Conservation (phyloP, 2,888 invertebrate species). For the Drosophila vallismaia region DNA sequence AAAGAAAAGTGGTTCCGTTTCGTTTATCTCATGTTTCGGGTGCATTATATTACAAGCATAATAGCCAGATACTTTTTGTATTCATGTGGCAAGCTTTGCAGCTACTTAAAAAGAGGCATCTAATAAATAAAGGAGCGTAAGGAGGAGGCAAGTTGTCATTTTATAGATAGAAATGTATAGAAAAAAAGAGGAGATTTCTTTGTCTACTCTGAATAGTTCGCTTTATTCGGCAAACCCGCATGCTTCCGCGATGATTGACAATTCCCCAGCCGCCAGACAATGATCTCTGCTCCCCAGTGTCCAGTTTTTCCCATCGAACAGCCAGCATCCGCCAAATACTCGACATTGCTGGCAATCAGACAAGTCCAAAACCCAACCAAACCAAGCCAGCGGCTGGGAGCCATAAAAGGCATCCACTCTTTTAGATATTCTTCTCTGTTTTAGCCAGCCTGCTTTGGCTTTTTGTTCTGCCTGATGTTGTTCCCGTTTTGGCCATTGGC, state of each 20-base stretch:
- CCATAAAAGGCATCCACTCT: conserved; percentile 62
- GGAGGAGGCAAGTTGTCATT: background rate
- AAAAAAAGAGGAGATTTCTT: background rate
- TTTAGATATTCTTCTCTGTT: conserved; percentile 34
- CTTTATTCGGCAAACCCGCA: conserved; percentile 14
- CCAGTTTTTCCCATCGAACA: conserved; percentile 21
- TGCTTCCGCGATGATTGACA: conserved; percentile 36
- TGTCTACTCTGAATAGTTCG: conserved; percentile 8
- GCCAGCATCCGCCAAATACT: conserved; percentile 44
- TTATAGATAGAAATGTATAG: background rate
- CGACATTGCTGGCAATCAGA: conserved; percentile 60
- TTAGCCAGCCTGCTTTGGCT: conserved; percentile 21
- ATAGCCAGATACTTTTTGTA: conserved; percentile 2
- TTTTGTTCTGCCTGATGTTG: conserved; percentile 2
- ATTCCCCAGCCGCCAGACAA: conserved; percentile 40
- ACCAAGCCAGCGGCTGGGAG: conserved; percentile 50
- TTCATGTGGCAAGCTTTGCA: background rate
- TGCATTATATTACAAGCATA: conserved; percentile 46
- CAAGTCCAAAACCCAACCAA: conserved; percentile 30
- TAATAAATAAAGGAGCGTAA: background rate
- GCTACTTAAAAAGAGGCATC: background rate
- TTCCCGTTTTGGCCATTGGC: conserved; percentile 41
- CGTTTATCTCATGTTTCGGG: conserved; percentile 74
- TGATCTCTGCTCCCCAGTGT: conserved; percentile 29
- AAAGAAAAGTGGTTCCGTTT: conserved; percentile 78